Percentiles rank a stretch among this genome's conserved stretches.
Evolutionary conservation across 1,140 invertebrate species (phyloP).

Genomic region (Temnothorax longispinosus): DNA sequence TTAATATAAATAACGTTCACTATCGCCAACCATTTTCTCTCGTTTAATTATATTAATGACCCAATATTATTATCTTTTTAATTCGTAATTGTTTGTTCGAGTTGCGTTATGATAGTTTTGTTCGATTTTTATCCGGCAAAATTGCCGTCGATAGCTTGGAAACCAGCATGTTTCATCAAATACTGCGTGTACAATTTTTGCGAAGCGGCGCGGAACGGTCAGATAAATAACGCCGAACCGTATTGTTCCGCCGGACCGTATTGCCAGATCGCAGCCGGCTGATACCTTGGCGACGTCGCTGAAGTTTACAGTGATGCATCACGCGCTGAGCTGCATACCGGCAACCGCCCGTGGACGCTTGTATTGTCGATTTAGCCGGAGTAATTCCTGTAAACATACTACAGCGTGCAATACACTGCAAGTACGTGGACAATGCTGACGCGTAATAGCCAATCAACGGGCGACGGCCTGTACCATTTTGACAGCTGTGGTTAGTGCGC

Average conservation of each 20-base stretch:
- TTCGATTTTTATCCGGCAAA: constrained; percentile 9
- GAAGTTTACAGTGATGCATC: constrained; percentile 55
- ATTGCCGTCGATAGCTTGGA: background rate
- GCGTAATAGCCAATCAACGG: constrained; percentile 60
- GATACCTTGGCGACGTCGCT: constrained; percentile 53
- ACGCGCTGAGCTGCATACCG: constrained; percentile 27
- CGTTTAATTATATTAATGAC: too few species aligned
- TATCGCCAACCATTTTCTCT: too few species aligned
- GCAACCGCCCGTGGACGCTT: constrained; percentile 14
- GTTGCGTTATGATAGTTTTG: background rate
- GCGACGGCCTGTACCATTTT: constrained; percentile 30
- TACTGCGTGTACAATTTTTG: constrained; percentile 22
- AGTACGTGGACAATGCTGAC: constrained; percentile 50
- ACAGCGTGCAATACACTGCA: constrained; percentile 30
- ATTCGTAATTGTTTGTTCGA: background rate
- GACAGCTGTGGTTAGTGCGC: constrained; percentile 38
- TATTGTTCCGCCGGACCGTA: constrained; percentile 22
- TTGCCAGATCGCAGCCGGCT: constrained; percentile 35
- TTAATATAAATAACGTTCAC: too few species aligned
- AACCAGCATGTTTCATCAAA: constrained; percentile 2
- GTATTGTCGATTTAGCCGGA: constrained; percentile 40
- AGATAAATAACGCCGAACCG: constrained; percentile 20
- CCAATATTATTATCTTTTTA: background rate
- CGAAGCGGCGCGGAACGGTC: constrained; percentile 17
- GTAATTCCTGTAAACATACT: constrained; percentile 55